Conservation (phyloP, 2,888 invertebrate species). For the Drosophila helvetica region DNA sequence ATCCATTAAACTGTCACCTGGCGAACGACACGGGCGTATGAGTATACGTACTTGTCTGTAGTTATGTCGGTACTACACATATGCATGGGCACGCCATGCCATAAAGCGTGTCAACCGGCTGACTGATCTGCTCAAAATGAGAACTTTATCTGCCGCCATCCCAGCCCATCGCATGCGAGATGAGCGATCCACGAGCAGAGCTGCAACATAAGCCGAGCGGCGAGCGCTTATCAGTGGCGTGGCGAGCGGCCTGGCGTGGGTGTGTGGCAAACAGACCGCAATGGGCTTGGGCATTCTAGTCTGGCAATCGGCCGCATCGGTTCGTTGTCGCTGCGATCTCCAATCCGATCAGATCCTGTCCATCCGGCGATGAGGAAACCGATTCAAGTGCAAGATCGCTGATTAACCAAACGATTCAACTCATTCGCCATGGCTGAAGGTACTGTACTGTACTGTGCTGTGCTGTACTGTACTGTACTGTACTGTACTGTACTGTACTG, state of each 20-base stretch:
- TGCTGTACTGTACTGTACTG: too few relatives aligned
- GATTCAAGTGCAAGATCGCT: neutral
- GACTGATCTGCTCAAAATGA: conserved; percentile 31
- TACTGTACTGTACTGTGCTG: conserved; percentile 16
- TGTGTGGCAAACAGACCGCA: conserved; percentile 26
- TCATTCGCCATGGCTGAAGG: conserved; percentile 59
- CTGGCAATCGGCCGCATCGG: conserved; percentile 30
- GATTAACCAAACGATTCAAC: neutral
- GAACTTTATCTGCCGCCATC: conserved; percentile 25
- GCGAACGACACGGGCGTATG: neutral
- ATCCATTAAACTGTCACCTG: conserved; percentile 36
- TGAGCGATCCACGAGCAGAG: conserved; percentile 45
- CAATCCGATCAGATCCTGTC: neutral
- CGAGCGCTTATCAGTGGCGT: conserved; percentile 65
- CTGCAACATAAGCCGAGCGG: conserved; percentile 52
- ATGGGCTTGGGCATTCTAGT: conserved; percentile 38
- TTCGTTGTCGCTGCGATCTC: conserved; percentile 20
- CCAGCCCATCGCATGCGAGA: conserved; percentile 39
- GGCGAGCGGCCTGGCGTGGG: conserved; percentile 51
- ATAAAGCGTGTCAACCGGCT: conserved; percentile 23
- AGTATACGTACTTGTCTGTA: neutral
- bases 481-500: too few relatives aligned
- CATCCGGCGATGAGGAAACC: neutral
- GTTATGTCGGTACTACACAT: neutral
- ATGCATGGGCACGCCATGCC: too few relatives aligned